Evolutionary conservation across 2,797 vertebrate genomes (phyloP), one percentile per base, ranked within the genome.

Genomic region (Eremophila alpestris): DNA sequence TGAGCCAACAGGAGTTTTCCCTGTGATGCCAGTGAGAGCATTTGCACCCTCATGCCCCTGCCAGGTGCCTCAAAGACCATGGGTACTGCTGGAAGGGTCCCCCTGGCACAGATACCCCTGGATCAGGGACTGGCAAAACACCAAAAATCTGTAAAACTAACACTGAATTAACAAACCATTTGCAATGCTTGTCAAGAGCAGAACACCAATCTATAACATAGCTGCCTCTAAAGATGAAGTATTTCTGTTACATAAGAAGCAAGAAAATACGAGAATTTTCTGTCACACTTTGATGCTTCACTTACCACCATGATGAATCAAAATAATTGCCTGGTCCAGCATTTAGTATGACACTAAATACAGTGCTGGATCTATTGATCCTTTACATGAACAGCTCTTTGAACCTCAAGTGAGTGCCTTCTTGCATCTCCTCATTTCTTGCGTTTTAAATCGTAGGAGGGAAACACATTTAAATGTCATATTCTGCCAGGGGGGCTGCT

Each of bases 271-370:
- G 2, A 73, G 52, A 85, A 83, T 63, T 91, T 83, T 77, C 84
- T 91, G 89, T 89, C 79, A 78, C 79, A 52, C 73, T 93, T 83
- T 65, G 82, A 83, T 93, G 78, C 79, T 83, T 90, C 73, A 26
- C 64, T 94, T 83, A 80, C 36, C 62, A 73, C 51, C 8, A 27
- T 32, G 68, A 93, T 95, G 64, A 90, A 95, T 96, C 75, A 80
- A 90, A 93, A 83, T 92, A 94, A 96, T 91, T 93, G 79, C 87
- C 76, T 73, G 82, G 79, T 52, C 87, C 89, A 83, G 43, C 60
- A 78, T 79, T 95, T 89, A 67, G 70, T 19, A 32, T 3, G 11
- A 84, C 74, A 55, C 52, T 79, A 91, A 94, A 84, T 56, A 46
- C 90, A 70, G 63, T 13, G 26, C 80, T 89, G 55, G 43, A 63